A percentile compares a stretch with the other conserved stretches of the same genome.
Conservation (phyloP, 64 coral and sea anemone genomes). For the Stichodactyla helianthus region DNA sequence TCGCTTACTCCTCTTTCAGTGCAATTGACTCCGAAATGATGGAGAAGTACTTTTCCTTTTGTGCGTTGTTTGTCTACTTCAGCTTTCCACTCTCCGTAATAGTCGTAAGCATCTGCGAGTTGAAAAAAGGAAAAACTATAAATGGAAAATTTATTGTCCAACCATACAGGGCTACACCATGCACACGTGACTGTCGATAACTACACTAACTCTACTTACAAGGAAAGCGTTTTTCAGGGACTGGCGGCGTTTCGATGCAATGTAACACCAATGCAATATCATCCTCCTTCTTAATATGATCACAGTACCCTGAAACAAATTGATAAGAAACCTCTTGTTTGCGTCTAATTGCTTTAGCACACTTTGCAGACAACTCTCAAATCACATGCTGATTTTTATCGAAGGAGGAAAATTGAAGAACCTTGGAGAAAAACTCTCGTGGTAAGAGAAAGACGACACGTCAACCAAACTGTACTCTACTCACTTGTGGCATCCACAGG, state of each 20-base stretch:
- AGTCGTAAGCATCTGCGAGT: slow-evolving; percentile 12
- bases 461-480: no score
- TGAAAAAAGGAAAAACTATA: not conserved
- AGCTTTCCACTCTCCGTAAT: slow-evolving; percentile 4
- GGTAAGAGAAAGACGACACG: no score
- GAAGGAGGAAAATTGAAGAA: no score
- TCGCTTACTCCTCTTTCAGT: not conserved
- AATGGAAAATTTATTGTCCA: not conserved
- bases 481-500: no score
- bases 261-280: not conserved
- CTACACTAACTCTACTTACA: not conserved
- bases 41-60: not conserved
- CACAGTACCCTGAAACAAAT: slow-evolving; percentile 8
- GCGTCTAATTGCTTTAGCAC: not conserved
- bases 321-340: not conserved
- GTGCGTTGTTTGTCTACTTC: slow-evolving; percentile 2
- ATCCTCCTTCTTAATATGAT: not conserved
- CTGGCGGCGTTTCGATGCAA: not conserved
- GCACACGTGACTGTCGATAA: not conserved
- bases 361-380: no score
- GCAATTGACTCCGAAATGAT: slow-evolving; percentile 3
- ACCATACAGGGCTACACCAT: not conserved
- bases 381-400: no score
- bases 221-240: slow-evolving; percentile 19
- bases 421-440: no score